Evolutionary conservation across 2,797 vertebrate genomes (phyloP).

Genomic region (Valencia hispanica): DNA sequence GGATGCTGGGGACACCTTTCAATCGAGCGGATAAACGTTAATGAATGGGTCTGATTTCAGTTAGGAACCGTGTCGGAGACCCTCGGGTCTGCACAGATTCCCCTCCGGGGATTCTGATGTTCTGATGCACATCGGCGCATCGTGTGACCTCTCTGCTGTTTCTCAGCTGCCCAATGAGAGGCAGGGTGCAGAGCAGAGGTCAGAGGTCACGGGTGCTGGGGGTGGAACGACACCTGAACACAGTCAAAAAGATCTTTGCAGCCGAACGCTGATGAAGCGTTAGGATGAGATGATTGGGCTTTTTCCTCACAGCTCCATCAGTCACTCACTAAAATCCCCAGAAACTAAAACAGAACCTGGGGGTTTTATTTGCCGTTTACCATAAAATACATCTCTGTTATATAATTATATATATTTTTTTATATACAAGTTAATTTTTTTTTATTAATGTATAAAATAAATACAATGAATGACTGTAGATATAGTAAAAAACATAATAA

Average conservation of each 20-base stretch:
- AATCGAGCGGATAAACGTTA: not conserved
- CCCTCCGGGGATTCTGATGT: conserved; percentile 15
- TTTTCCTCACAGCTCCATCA: too few relatives aligned
- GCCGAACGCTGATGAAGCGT: too few relatives aligned
- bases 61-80: not conserved
- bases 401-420: too few relatives aligned
- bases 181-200: conserved; percentile 13
- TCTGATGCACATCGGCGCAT: conserved; percentile 18
- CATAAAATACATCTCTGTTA: too few relatives aligned
- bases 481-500: too few relatives aligned
- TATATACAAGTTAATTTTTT: too few relatives aligned
- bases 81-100: not conserved
- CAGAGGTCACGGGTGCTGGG: conserved; percentile 31
- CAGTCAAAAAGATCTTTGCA: not conserved
- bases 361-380: not conserved
- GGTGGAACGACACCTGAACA: not conserved
- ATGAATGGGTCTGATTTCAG: not conserved
- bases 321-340: too few relatives aligned
- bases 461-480: too few relatives aligned
- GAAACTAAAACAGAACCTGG: not conserved
- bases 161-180: conserved; percentile 38
- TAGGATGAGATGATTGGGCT: too few relatives aligned
- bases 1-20: too few relatives aligned
- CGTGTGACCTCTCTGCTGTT: conserved; percentile 24
- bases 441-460: too few relatives aligned